Evolutionary conservation across 2,888 invertebrate species (phyloP), one percentile per base, ranked within the genome.

Genomic region (Sycophila texana): DNA sequence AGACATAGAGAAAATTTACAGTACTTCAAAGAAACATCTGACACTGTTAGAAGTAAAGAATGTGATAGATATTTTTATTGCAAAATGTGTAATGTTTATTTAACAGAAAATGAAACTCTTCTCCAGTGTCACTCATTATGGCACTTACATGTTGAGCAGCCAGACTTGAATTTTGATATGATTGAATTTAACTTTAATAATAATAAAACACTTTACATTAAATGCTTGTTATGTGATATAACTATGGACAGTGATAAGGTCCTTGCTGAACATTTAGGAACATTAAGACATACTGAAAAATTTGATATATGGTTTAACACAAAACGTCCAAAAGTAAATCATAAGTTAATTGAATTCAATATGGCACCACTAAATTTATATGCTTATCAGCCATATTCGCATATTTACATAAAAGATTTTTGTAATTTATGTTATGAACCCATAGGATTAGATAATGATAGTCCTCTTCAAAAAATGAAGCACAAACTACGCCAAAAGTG

Each of bases 121-220:
- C 18, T 73, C 2, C 51, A 73, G 14, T 53, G 22, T 30, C 73
- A 73, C 5, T 73, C 63, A 30, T 63, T 73, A 53, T 57, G 53
- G 14, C 73, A 73, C 63, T 53, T 73, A 20, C 14, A 53, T 14
- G 18, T 63, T 26, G 61, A 61, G n/a, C 20, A 58, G 16, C 53
- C 63, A 18, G 53, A 73, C 2, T 30, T 61, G 13, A 18, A 63
- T 39, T 12, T 18, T n/a, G 73, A 73, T 20, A 63, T 73, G 7
- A 14, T 73, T 12, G 16, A 53, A 39, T 53, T 61, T 13, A 18
- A 73, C n/a, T 61, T 61, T 12, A 26, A 26, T 39, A 7, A 61
- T 14, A 22, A 60, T 61, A 39, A 61, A 2, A 39, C 26, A 61
- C 30, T 61, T n/a, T 14, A 53, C 16, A 53, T 53, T 0, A 73